Conservation (phyloP, 2,797 vertebrate species). For the Chanos chanos region DNA sequence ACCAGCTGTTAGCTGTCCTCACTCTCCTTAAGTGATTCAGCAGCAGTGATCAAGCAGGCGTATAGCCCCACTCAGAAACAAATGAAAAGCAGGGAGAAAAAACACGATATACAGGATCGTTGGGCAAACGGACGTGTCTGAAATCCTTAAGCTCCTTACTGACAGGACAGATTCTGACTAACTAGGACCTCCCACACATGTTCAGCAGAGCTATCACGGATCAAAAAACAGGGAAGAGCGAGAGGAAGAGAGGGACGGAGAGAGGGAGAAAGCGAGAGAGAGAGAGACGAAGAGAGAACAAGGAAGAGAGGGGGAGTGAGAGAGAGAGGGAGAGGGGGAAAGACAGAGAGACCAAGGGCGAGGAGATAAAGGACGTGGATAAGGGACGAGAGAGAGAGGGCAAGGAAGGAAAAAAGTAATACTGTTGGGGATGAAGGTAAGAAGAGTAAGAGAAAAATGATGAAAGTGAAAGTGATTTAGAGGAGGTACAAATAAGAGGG, state of each 20-base stretch:
- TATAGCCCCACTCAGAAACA: neutral
- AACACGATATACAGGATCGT: neutral
- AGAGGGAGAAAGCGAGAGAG: too few relatives aligned
- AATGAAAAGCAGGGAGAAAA: neutral
- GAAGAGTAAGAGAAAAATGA: neutral
- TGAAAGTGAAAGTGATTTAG: neutral
- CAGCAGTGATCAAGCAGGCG: too few relatives aligned
- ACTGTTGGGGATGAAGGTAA: neutral
- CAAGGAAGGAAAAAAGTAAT: neutral
- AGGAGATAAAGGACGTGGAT: conserved; percentile 13
- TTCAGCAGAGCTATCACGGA: too few relatives aligned
- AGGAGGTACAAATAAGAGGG: too few relatives aligned
- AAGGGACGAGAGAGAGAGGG: neutral
- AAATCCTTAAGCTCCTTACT: conserved; percentile 1
- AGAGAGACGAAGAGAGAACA: too few relatives aligned
- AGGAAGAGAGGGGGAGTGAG: conserved; percentile 39
- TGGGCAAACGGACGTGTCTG: neutral
- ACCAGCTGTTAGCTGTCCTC: conserved; percentile 7
- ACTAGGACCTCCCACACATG: too few relatives aligned
- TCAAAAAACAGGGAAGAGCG: too few relatives aligned
- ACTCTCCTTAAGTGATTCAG: neutral
- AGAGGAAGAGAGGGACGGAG: too few relatives aligned
- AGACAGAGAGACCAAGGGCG: neutral
- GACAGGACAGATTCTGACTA: neutral
- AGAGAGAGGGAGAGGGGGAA: neutral